Base-by-base conservation (phyloP, 2,113 vertebrate genomes). In the Phoxinus phoxinus region DNA sequence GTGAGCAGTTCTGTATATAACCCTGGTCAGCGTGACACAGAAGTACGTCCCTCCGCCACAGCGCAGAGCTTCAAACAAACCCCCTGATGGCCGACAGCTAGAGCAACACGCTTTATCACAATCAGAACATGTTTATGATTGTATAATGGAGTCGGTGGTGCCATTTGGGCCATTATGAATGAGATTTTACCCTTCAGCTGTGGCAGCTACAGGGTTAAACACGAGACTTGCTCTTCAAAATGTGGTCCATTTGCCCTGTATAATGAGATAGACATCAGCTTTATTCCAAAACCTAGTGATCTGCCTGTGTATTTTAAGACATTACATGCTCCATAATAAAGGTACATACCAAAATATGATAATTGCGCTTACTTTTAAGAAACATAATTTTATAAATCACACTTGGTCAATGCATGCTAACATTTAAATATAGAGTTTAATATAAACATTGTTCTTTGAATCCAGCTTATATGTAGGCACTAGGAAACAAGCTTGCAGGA, bases 1-100 rank as follows among this genome's bases (percentile, higher is more conserved):
- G 91, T 73, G 91, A 85, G 90, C 88, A 82, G 83, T 91, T 93
- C 90, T 90, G 89, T 91, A 93, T 94, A 92, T 94, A 93, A 92
- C 89, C 87, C 86, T 80, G 56, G 87, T 86, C 86, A 89, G 87
- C 86, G 87, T 89, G 89, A 85, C 85, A 72, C 71, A 53, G 75
- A 88, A 89, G 81, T 79, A 88, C 85, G 86, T 88, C 87, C 87
- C 88, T 83, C 80, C 61, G 58, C 53, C 81, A 3, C 80, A 88
- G 92, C 90, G 87, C 91, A 92, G 86, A 13, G 32, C 88, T 85
- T 89, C 90, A 91, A 88, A 88, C 83, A 90, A 90, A 89, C 92
- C 91, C 87, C 86, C 89, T 56, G 53, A 88, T 35, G 89, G 87
- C 90, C 91, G 89, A 90, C 78, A 79, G 74, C 46, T 85, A 89